Evolutionary conservation across 1,140 invertebrate species (phyloP), one percentile per base, ranked within the genome.

Genomic region (Holcopasites calliopsidis): DNA sequence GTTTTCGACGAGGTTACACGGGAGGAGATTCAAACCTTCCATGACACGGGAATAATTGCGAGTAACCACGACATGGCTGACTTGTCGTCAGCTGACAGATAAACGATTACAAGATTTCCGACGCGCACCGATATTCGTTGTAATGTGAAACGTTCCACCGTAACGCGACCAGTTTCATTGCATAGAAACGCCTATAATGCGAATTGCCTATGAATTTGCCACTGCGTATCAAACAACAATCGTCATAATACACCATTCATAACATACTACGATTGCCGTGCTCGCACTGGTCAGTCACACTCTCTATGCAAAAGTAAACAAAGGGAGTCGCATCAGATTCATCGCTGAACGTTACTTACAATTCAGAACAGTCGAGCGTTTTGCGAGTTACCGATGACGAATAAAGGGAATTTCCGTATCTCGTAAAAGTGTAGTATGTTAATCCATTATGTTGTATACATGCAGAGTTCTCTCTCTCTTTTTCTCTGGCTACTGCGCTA

Each of bases 11-110:
- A 50, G 16, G 2, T 26, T 26, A 26, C 26, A 8, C n/a, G 5
- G 18, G 11, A 18, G n/a, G 28, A 26, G 38, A 57, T 66, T 66
- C 35, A 38, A 65, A 66, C 42, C 58, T 54, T 40, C 47, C 70
- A 72, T 72, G 47, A 64, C 40, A 47, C 49, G 21, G 23, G 35
- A 44, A 74, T 10, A 38, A 73, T 65, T 31, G 49, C 23, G 31
- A 38, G 21, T 21, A 28, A 38, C 40, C 38, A 54, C 52, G 71
- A 74, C 71, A 74, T 74, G 71, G 71, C 71, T 55, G 71, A 74
- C 62, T 66, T 33, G 11, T 42, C 40, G 21, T 66, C 71, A 74
- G 71, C 71, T 74, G 71, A 74, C 50, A 54, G 71, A 74, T 66
- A 74, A 66, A 6, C 38, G 50, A 74, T 66, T 35, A n/a, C 38